Base-by-base conservation (phyloP, 2,113 vertebrate species). In the Varanus salvator region DNA sequence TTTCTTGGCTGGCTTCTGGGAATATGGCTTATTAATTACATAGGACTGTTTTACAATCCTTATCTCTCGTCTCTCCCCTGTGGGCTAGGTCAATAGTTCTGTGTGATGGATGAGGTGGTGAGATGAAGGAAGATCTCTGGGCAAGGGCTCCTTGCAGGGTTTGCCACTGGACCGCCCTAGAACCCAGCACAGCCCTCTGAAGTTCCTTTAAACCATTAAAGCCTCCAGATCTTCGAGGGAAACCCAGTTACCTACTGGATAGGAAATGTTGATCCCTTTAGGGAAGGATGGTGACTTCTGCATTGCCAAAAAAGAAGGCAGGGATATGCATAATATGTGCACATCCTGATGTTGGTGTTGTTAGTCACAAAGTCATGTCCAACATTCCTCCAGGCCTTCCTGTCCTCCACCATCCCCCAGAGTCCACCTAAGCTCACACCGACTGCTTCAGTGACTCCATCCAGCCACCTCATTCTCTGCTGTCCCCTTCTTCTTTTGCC, bases 21-120 rank as follows among this genome's bases (percentile, higher is more conserved):
- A 78, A 84, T 68, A 78, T 3, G 81, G 60, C 44, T 90, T 76
- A 80, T 78, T 85, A 90, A 85, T 85, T 80, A 85, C 17, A 85
- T 1, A 78, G 74, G 72, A 3, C 57, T 77, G 15, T 54, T 89
- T 75, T 66, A 75, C 80, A 75, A 60, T 5, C 64, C 74, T 78
- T 52, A 66, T 68, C 80, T 89, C n/a, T 31, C 52, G 54, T 52
- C 64, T 60, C 60, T 90, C 23, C n/a, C n/a, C 48, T 78, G 60
- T 0, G 11, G 78, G 82, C 21, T 85, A 71, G 74, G 48, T 71
- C 60, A 89, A 19, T 76, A n/a, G 31, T 64, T 52, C 17, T 29
- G 44, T 76, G 44, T 68, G 74, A 68, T 48, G 52, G 31, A 21
- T 57, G 68, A 54, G 81, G 12, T 25, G 81, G 60, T 6, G 21